A percentile compares a stretch with the other conserved stretches of the same genome.
Conservation (phyloP, 2,888 invertebrate species). For the Machimus atricapillus region DNA sequence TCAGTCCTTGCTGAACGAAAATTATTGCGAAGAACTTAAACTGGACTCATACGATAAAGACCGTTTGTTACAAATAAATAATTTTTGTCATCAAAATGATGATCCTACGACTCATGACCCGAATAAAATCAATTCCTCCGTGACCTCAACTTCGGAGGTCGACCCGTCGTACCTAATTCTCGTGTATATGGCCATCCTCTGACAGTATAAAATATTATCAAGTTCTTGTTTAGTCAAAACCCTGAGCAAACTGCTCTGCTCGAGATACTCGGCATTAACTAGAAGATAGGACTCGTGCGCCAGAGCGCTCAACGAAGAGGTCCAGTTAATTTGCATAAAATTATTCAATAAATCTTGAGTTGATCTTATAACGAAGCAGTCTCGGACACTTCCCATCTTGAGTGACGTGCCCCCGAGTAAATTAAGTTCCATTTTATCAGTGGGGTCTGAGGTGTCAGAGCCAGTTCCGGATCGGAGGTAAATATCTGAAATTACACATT, state of each 20-base stretch:
- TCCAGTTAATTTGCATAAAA: constrained; percentile 7
- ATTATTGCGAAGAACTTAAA: too few relatives aligned
- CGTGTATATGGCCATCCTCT: not conserved
- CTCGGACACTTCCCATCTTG: not conserved
- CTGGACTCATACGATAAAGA: too few relatives aligned
- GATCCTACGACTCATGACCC: not conserved
- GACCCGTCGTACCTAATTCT: not conserved
- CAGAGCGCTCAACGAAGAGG: not conserved
- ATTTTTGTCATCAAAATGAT: not conserved
- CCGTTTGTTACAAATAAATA: not conserved
- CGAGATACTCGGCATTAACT: not conserved
- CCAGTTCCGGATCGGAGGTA: not conserved
- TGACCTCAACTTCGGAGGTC: not conserved
- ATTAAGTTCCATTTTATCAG: constrained; percentile 1
- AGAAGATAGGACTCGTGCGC: not conserved
- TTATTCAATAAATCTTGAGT: not conserved
- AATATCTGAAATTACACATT: not conserved
- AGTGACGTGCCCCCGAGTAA: not conserved
- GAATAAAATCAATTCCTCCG: too few relatives aligned
- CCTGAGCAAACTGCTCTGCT: not conserved
- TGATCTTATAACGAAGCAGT: not conserved
- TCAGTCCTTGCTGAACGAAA: too few relatives aligned
- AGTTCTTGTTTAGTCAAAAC: not conserved
- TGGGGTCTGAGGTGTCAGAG: not conserved
- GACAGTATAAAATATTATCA: not conserved